Evolutionary conservation across 1,140 invertebrate species (phyloP).

Genomic region (Drosophila equinoxialis): DNA sequence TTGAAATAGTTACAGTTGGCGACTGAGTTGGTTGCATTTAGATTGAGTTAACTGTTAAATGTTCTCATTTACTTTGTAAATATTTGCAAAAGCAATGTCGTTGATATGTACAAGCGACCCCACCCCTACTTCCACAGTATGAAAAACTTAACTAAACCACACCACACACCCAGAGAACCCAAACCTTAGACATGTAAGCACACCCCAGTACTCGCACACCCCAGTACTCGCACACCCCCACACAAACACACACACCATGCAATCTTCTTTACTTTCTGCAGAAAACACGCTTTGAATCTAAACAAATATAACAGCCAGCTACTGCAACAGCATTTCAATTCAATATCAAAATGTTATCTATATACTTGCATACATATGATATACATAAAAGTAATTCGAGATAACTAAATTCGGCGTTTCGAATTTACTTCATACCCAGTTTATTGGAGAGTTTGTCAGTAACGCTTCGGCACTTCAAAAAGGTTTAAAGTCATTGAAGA

Average conservation of each 20-base stretch:
- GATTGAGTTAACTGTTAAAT: conserved; percentile 67
- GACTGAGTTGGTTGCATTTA: conserved; percentile 68
- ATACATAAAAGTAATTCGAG: conserved; percentile 27
- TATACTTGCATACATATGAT: conserved; percentile 11
- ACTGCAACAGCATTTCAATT: conserved; percentile 38
- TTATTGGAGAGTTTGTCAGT: neutral
- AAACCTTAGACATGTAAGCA: conserved; percentile 59
- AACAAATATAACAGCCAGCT: conserved; percentile 32
- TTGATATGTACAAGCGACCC: conserved; percentile 31
- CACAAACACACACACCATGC: conserved; percentile 1
- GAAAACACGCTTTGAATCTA: conserved; percentile 44
- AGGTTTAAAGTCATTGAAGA: no score
- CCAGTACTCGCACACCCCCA: conserved; percentile 3
- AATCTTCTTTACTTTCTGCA: conserved; percentile 1
- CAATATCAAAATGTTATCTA: conserved; percentile 7
- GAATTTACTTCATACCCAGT: neutral
- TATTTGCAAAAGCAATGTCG: conserved; percentile 58
- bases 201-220: conserved; percentile 24
- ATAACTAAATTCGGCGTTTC: neutral
- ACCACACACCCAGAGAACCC: conserved; percentile 6
- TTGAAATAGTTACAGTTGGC: conserved; percentile 40
- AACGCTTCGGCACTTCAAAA: no score
- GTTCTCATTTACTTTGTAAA: conserved; percentile 76
- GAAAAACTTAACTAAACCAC: neutral
- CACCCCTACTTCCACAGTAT: neutral